phyloP scores from a whole-genome alignment of 2,888 invertebrate genomes.

The Thelaira solivaga region DNA sequence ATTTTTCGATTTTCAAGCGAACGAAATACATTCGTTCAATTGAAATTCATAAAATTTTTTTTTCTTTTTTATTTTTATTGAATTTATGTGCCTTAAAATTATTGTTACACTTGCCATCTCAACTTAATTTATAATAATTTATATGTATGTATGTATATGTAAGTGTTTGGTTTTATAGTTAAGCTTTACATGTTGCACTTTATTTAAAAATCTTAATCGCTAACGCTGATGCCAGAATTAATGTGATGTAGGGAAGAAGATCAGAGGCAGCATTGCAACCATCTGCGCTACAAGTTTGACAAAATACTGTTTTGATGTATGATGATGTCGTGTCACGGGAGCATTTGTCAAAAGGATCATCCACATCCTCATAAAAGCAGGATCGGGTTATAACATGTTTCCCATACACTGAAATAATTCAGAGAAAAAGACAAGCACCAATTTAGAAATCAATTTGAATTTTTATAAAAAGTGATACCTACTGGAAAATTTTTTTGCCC shows the following conservation, averaged over 20 bases:
- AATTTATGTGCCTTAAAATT: too few relatives aligned
- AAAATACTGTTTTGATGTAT: conserved; percentile 75
- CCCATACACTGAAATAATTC: conserved; percentile 77
- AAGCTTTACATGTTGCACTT: background rate
- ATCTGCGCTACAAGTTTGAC: conserved; percentile 76
- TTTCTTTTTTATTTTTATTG: too few relatives aligned
- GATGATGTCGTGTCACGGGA: conserved; percentile 74
- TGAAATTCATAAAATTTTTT: too few relatives aligned
- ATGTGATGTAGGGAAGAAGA: conserved; percentile 66
- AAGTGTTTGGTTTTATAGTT: too few relatives aligned
- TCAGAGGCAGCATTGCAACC: conserved; percentile 74
- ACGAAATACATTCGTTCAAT: too few relatives aligned
- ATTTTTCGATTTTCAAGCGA: too few relatives aligned
- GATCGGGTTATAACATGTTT: conserved; percentile 76
- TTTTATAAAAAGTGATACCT: too few relatives aligned
- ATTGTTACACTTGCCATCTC: too few relatives aligned
- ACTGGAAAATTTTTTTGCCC: too few relatives aligned
- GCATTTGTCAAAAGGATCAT: conserved; percentile 75
- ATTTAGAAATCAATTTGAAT: background rate
- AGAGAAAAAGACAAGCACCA: conserved; percentile 47
- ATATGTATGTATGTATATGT: background rate
- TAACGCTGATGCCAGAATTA: conserved; percentile 64
- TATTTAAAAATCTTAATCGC: conserved; percentile 54
- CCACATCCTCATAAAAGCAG: conserved; percentile 76
- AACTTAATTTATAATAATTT: background rate